Evolutionary conservation across 2,888 invertebrate species (phyloP).

Genomic region (Caradrina kadenii): DNA sequence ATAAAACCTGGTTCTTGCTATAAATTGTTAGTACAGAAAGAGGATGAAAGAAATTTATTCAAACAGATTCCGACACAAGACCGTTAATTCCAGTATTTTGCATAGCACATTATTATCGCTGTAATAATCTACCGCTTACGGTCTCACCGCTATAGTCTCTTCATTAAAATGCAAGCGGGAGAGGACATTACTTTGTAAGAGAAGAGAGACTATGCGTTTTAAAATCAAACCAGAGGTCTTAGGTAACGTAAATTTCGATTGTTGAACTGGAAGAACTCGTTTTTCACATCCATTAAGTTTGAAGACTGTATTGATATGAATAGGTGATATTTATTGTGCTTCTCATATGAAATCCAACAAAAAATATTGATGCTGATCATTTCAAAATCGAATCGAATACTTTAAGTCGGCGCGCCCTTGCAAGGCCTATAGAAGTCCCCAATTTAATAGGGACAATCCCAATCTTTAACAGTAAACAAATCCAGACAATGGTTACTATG

Average conservation of each 20-base stretch:
- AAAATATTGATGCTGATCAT: too few relatives aligned
- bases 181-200: slow-evolving; percentile 21
- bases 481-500: too few relatives aligned
- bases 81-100: slow-evolving; percentile 44
- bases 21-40: slow-evolving; percentile 7
- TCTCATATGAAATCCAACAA: too few relatives aligned
- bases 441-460: too few relatives aligned
- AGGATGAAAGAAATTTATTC: slow-evolving; percentile 41
- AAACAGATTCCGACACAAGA: slow-evolving; percentile 17
- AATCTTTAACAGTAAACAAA: too few relatives aligned
- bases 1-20: slow-evolving; percentile 3
- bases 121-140: slow-evolving; percentile 43
- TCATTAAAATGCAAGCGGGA: slow-evolving; percentile 54
- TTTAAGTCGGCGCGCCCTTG: neutral
- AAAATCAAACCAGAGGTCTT: neutral
- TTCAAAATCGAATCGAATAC: too few relatives aligned
- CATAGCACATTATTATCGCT: slow-evolving; percentile 41
- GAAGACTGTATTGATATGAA: too few relatives aligned
- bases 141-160: slow-evolving; percentile 7
- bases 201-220: neutral
- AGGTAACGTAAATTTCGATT: too few relatives aligned
- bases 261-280: too few relatives aligned
- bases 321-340: too few relatives aligned
- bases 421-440: too few relatives aligned
- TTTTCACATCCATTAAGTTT: too few relatives aligned